Conservation (phyloP, 2,797 vertebrate species). For the Gambelia wislizenii region DNA sequence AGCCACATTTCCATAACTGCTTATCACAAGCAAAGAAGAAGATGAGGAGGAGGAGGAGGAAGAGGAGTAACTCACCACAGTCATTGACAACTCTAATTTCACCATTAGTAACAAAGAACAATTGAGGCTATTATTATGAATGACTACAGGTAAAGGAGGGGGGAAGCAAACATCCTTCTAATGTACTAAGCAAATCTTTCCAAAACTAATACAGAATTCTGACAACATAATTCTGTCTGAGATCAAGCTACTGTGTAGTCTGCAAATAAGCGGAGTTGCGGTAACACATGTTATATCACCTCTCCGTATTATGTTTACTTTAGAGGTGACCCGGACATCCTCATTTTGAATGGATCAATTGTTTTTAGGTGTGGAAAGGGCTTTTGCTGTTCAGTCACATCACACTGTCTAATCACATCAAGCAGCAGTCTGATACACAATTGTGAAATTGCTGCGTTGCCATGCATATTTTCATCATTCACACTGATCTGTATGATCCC, state of each 20-base stretch:
- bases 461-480: background rate
- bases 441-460: constrained; percentile 7
- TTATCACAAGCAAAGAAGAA: background rate
- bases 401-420: background rate
- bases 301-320: background rate
- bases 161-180: background rate
- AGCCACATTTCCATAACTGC: background rate
- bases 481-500: background rate
- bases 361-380: background rate
- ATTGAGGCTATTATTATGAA: background rate
- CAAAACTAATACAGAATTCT: constrained; percentile 8
- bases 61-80: no score
- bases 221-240: background rate
- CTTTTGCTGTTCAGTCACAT: background rate
- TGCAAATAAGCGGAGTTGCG: background rate
- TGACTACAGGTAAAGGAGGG: background rate
- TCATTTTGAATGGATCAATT: constrained; percentile 18
- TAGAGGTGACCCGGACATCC: constrained; percentile 13
- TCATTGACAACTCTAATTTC: background rate
- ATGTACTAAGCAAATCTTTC: constrained; percentile 1
- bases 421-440: background rate
- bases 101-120: background rate
- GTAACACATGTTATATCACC: background rate
- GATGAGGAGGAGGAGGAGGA: no score
- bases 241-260: background rate